Conservation (phyloP, 1,140 invertebrate species). For the Metopolophium dirhodum region DNA sequence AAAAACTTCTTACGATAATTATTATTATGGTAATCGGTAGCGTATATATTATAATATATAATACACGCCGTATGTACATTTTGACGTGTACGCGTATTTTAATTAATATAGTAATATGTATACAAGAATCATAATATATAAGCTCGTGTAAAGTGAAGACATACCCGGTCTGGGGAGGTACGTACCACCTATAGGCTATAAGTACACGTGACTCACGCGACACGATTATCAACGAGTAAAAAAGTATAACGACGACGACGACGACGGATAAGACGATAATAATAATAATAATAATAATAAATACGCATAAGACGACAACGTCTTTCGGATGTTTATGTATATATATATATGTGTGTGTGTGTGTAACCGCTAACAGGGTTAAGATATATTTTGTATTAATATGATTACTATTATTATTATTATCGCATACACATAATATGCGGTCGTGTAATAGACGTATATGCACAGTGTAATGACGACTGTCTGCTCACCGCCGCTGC, state of each 20-base stretch:
- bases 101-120: too few relatives aligned
- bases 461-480: neutral
- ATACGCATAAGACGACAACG: neutral
- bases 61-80: too few relatives aligned
- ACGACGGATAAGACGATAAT: neutral
- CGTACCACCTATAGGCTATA: neutral
- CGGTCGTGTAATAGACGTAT: neutral
- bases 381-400: constrained; percentile 24
- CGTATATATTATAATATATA: too few relatives aligned
- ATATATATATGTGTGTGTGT: neutral
- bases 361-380: neutral
- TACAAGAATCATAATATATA: too few relatives aligned
- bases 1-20: too few relatives aligned
- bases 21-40: neutral
- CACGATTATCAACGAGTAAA: neutral
- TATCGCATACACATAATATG: neutral
- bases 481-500: neutral
- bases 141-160: neutral
- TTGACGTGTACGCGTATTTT: too few relatives aligned
- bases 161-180: too few relatives aligned
- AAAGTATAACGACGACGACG: neutral
- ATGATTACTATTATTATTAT: constrained; percentile 7
- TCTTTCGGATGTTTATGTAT: neutral
- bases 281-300: neutral
- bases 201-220: neutral